phyloP scores from a whole-genome alignment of 2,797 vertebrate species.

The Telmatherina bonti region DNA sequence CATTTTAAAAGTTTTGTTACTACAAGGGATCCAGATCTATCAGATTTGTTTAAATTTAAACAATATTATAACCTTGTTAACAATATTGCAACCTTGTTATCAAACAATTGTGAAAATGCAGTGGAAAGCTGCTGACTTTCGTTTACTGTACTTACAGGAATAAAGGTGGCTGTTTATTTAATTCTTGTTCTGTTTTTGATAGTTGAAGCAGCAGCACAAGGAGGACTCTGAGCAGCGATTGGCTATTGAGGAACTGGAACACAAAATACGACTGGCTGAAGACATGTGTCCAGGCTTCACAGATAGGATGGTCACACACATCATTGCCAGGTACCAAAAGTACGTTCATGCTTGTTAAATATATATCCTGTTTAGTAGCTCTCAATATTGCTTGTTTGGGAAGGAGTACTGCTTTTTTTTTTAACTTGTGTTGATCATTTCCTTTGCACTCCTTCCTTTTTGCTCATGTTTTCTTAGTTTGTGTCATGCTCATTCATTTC shows the following conservation, averaged over 20 bases:
- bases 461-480: too few species aligned
- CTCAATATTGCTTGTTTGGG: too few species aligned
- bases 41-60: too few species aligned
- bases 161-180: background rate
- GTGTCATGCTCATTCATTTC: too few species aligned
- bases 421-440: too few species aligned
- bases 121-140: background rate
- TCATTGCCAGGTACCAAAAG: conserved; percentile 92
- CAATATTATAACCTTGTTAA: too few species aligned
- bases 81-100: too few species aligned
- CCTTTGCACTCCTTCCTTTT: too few species aligned
- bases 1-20: too few species aligned
- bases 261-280: conserved; percentile 90
- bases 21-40: too few species aligned
- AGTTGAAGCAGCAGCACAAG: conserved; percentile 92
- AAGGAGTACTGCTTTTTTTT: too few species aligned
- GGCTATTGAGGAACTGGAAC: conserved; percentile 92
- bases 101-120: too few species aligned
- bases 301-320: conserved; percentile 93
- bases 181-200: background rate
- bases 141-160: background rate
- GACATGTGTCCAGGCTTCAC: conserved; percentile 91
- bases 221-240: conserved; percentile 87
- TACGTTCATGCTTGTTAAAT: conserved; percentile 26
- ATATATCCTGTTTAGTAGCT: background rate